phyloP scores from a whole-genome alignment of 2,797 vertebrate genomes.

The Anguilla marmorata region DNA sequence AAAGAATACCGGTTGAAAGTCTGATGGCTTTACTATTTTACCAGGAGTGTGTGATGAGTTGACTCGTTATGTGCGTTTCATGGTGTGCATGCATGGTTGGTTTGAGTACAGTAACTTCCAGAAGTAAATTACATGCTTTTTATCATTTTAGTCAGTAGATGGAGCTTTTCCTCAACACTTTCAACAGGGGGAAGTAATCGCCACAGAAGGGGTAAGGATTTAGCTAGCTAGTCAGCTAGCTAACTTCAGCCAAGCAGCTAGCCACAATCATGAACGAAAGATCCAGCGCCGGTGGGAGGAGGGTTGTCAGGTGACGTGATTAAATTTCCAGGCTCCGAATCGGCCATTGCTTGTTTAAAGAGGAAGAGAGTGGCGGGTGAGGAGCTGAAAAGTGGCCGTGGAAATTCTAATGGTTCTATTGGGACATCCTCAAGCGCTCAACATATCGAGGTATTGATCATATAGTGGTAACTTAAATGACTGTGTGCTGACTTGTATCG shows the following conservation, averaged over 20 bases:
- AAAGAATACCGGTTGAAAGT: too few species aligned
- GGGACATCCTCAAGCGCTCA: constrained; percentile 2
- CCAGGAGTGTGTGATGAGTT: too few species aligned
- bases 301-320: constrained; percentile 23
- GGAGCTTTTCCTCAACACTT: background rate
- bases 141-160: background rate
- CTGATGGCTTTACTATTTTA: too few species aligned
- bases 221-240: background rate
- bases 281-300: background rate
- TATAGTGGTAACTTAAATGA: background rate
- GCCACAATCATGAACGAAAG: background rate
- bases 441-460: constrained; percentile 2
- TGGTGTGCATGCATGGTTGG: too few species aligned
- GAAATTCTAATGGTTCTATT: background rate
- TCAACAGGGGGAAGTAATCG: background rate
- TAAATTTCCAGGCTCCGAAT: constrained; percentile 14
- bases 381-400: background rate
- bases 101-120: background rate
- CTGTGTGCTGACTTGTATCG: constrained; percentile 43
- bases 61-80: too few species aligned
- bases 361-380: background rate
- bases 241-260: background rate
- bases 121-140: background rate
- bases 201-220: background rate
- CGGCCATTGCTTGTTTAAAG: background rate